phyloP scores from a whole-genome alignment of 2,797 vertebrate genomes.

The Lepilemur septentrionalis region DNA sequence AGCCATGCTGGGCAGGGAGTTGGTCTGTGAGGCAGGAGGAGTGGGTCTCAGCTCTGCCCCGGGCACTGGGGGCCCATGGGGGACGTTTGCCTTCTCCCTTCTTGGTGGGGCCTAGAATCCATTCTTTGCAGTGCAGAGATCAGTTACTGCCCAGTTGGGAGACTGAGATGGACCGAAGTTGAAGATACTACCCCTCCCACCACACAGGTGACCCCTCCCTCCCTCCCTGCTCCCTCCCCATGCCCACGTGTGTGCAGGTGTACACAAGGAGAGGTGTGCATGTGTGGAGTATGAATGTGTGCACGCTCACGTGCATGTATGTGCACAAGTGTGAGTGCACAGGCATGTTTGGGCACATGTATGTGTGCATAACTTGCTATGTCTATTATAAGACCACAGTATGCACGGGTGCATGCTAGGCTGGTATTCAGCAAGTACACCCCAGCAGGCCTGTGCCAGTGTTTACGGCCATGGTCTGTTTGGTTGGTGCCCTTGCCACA shows the following conservation, averaged over 20 bases:
- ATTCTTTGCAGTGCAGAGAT: not conserved
- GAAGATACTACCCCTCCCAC: not conserved
- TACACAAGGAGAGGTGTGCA: not conserved
- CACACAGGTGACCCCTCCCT: too few relatives aligned
- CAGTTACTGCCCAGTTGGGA: not conserved
- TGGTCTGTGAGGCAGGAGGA: not conserved
- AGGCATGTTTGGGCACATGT: not conserved
- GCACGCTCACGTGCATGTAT: accelerated
- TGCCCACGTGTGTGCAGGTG: not conserved
- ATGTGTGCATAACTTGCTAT: not conserved
- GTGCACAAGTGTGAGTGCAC: not conserved
- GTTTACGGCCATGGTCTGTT: not conserved
- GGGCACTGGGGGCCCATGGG: accelerated
- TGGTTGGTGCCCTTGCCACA: not conserved
- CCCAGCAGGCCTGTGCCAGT: not conserved
- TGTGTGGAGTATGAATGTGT: not conserved
- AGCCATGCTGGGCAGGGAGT: not conserved
- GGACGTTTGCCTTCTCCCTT: not conserved
- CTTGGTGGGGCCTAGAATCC: not conserved
- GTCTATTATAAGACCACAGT: not conserved
- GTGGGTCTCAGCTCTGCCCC: not conserved
- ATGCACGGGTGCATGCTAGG: accelerated
- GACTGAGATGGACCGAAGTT: not conserved
- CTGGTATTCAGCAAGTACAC: not conserved
- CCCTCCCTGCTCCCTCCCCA: not conserved